Percentiles rank a stretch among this genome's conserved stretches.
Evolutionary conservation across 2,113 vertebrate genomes (phyloP).

Genomic region (Brachyhypopomus occidentalis): DNA sequence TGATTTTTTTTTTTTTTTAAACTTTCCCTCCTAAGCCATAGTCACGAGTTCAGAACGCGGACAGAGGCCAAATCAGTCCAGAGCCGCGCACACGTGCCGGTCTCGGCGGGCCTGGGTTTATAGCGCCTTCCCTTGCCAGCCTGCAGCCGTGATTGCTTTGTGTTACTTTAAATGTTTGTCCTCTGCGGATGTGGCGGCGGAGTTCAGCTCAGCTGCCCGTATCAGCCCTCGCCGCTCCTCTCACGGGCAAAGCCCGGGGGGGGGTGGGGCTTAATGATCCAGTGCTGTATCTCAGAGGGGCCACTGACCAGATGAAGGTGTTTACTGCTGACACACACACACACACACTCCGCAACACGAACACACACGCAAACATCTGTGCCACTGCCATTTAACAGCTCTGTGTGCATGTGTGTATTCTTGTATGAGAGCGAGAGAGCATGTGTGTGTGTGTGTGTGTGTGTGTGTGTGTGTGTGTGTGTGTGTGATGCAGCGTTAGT

Average conservation of each 20-base stretch:
- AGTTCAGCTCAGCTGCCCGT: slow-evolving; percentile 46
- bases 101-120: slow-evolving; percentile 64
- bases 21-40: not conserved
- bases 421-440: slow-evolving; percentile 32
- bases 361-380: slow-evolving; percentile 28
- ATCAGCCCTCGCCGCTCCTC: slow-evolving; percentile 45
- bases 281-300: slow-evolving; percentile 39
- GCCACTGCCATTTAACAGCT: slow-evolving; percentile 21
- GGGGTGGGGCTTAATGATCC: slow-evolving; percentile 49
- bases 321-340: slow-evolving; percentile 38
- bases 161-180: slow-evolving; percentile 68
- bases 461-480: slow-evolving; percentile 35
- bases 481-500: slow-evolving; percentile 1
- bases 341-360: slow-evolving; percentile 29
- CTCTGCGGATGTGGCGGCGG: slow-evolving; percentile 56
- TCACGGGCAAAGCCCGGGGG: slow-evolving; percentile 32
- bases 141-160: slow-evolving; percentile 67
- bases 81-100: slow-evolving; percentile 64
- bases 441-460: slow-evolving; percentile 46
- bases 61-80: slow-evolving; percentile 50
- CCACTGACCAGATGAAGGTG: slow-evolving; percentile 53
- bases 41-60: slow-evolving; percentile 49
- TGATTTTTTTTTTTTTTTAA: not conserved
- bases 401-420: slow-evolving; percentile 41
- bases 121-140: slow-evolving; percentile 61